These are phyloP conservation scores for Megalopta genalis DNA, from an alignment of 1,140 invertebrate species.

Conservation along the genomic window DNA sequence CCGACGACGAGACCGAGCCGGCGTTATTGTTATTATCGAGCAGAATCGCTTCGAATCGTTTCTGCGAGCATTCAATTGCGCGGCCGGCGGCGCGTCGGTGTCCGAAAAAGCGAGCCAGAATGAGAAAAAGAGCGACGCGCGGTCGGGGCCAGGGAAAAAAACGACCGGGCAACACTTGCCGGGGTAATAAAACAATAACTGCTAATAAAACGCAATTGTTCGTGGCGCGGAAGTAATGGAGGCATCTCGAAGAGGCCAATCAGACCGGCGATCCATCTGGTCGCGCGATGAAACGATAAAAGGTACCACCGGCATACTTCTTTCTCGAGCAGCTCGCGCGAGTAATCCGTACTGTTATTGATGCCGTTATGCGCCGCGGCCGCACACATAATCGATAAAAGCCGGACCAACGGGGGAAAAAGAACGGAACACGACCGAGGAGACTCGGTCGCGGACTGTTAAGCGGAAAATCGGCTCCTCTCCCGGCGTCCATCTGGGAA, in stretches of 20 bases:
- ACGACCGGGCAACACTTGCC: neutral
- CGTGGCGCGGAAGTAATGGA: slow-evolving; percentile 41
- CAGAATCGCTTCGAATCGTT: no score
- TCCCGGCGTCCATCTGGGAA: neutral
- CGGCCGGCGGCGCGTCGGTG: no score
- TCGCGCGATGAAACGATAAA: slow-evolving; percentile 39
- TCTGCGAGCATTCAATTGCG: neutral
- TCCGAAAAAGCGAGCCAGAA: neutral
- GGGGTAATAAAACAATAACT: slow-evolving; percentile 40
- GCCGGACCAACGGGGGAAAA: neutral
- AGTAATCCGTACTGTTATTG: slow-evolving; percentile 44
- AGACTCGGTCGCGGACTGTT: neutral
- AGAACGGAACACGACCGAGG: no score
- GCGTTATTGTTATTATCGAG: no score
- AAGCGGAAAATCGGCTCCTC: slow-evolving; percentile 26
- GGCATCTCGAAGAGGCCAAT: slow-evolving; percentile 22
- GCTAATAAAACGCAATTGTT: slow-evolving; percentile 46
- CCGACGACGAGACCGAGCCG: no score
- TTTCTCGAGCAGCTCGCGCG: slow-evolving; percentile 11
- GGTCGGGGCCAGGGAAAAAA: neutral
- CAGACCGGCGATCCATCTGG: slow-evolving; percentile 31
- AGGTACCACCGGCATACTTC: neutral
- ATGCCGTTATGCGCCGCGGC: slow-evolving; percentile 31
- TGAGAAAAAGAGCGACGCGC: neutral
- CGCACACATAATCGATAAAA: neutral